A percentile compares a stretch with the other conserved stretches of the same genome.
Conservation (phyloP, 2,113 vertebrate species). For the Syrrhaptes paradoxus region DNA sequence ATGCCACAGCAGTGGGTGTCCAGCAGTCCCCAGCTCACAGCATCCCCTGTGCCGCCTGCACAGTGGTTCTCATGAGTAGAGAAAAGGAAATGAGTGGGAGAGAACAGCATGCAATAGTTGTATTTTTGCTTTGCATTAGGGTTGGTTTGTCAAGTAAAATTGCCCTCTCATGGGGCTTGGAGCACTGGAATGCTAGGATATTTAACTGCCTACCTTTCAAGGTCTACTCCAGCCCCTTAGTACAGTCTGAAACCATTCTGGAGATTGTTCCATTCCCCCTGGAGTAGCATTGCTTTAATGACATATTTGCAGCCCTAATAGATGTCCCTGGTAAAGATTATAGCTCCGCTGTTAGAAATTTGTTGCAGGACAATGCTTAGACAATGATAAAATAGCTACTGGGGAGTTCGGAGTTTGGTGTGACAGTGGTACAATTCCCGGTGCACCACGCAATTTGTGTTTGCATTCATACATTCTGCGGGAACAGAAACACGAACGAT, state of each 20-base stretch:
- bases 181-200: background rate
- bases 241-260: background rate
- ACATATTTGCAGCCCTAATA: background rate
- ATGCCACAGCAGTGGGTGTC: background rate
- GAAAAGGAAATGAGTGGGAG: background rate
- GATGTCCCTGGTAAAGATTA: background rate
- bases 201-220: background rate
- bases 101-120: background rate
- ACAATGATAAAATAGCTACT: background rate
- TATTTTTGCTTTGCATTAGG: background rate
- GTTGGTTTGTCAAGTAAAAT: background rate
- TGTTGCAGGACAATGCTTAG: background rate
- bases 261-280: background rate
- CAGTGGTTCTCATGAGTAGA: rapidly evolving
- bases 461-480: background rate
- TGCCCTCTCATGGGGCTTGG: background rate
- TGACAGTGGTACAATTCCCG: background rate
- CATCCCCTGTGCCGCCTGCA: background rate
- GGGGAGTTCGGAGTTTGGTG: background rate
- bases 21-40: background rate
- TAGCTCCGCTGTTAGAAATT: background rate
- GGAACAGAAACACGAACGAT: background rate
- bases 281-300: background rate
- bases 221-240: background rate
- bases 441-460: rapidly evolving